Evolutionary conservation across 2,113 vertebrate genomes (phyloP), one percentile per base, ranked within the genome.

Genomic region (Chlamydotis undulata): DNA sequence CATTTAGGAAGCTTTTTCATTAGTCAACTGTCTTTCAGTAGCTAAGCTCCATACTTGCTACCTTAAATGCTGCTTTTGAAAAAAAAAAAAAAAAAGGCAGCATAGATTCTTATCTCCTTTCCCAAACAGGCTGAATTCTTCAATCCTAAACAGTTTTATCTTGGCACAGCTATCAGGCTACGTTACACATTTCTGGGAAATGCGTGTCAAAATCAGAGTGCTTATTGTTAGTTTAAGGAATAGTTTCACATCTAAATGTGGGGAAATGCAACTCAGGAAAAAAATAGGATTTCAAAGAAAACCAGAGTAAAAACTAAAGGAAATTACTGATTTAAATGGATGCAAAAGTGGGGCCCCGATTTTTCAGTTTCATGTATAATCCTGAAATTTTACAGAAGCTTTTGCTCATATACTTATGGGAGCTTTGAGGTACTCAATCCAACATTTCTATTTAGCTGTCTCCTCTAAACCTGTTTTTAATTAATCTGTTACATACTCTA

Each of bases 381-480:
- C 56, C 57, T 57, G 60, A 81, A 89, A 78, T 87, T 89, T 71
- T 63, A 93, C 69, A 73, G 86, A 82, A 93, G 69, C 35, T 31
- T 91, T 87, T 78, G 29, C 57, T 71, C 2, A 2, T 61, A 33
- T 47, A 31, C 41, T 89, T 75, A 15, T 1, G 74, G 70, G 70
- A 85, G 53, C 28, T 92, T 57, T 79, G 77, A 53, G 57, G 69
- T 59, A 76, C 57, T 82, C 16, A 8, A 8, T 79, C 61, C 37
- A 67, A 53, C 5, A 19, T 49, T 79, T 89, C 77, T 57, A 15
- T 64, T 71, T 59, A 82, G 68, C 83, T 29, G 7, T 35, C 77
- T 87, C 52, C 87, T 47, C 69, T 89, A 89, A 94, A 91, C 56
- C 76, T 95, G 93, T 33, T 94, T 94, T 94, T 94, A 95, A 96